Base-by-base conservation (phyloP, 2,888 invertebrate species). In the Dione vanillae region DNA sequence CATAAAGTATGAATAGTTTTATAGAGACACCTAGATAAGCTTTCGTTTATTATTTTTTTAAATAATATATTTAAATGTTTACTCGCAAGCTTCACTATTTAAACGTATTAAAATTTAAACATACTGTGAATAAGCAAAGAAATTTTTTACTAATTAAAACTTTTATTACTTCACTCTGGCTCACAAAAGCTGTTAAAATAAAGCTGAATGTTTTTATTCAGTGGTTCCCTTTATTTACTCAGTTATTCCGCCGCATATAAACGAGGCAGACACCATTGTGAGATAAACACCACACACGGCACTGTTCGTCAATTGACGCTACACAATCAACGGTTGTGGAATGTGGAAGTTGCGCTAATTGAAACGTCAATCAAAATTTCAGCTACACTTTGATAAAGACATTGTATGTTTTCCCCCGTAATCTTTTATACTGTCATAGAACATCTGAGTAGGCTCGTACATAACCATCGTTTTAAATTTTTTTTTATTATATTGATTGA, bases 361-460 rank as follows among this genome's bases (percentile, higher is more conserved):
- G 85, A 85, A 89, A 86, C 82, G 87, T 84, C 88, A 88, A 86
- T 88, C 85, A 87, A 61, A 68, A 61, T 52, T 59, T 45, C 43
- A 45, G 14, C 43, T 47, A 47, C 40, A 40, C 58, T 40, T 45
- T 27, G n/a, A 41, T 43, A 47, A 40, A 49, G 16, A 47, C 10
- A 56, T 43, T n/a, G n/a, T n/a, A n/a, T 35, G 16, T 64, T 64
- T 47, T 19, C 14, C 7, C 16, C 9, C n/a, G n/a, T 16, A 14
- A 43, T 3, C 37, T 10, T n/a, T n/a, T 11, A 35, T n/a, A 16
- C 12, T 35, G 27, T 47, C 45, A 37, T 61, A 61, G 54, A 56
- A 56, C n/a, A 20, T 14, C 7, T 20, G 20, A 43, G 14, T 35
- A n/a, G 7, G n/a, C 35, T 59, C 8, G 41, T 59, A 2, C 1